Conservation (phyloP, 35 echinoderm and acorn worm genomes). For the Antedon bifida region DNA sequence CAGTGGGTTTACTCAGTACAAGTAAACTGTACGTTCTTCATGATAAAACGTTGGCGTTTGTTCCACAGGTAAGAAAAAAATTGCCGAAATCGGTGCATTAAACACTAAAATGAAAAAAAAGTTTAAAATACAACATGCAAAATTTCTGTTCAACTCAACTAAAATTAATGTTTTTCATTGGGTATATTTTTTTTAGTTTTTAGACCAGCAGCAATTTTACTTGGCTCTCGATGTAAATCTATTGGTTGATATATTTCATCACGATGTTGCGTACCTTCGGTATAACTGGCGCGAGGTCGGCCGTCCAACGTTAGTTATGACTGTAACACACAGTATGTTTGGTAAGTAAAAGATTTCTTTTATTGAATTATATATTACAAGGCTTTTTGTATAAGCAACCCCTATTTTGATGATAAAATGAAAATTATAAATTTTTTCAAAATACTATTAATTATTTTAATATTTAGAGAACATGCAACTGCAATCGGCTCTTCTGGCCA, state of each 20-base stretch:
- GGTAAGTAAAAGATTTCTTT: constrained; percentile 29
- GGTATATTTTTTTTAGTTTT: constrained; percentile 44
- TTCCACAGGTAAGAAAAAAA: constrained; percentile 51
- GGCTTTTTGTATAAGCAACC: no score
- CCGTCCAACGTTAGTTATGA: constrained; percentile 71
- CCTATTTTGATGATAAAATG: no score
- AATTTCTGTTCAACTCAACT: not conserved
- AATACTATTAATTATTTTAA: no score
- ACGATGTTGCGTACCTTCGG: constrained; percentile 70
- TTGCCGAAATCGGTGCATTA: not conserved
- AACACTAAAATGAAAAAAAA: no score
- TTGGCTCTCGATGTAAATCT: constrained; percentile 90
- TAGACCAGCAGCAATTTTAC: constrained; percentile 98
- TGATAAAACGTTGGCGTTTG: constrained; percentile 71
- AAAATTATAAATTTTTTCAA: no score
- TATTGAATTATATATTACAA: no score
- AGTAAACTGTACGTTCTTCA: constrained; percentile 81
- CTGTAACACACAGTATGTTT: constrained; percentile 73
- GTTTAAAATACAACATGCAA: not conserved
- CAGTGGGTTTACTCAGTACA: constrained; percentile 69
- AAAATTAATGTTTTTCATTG: not conserved
- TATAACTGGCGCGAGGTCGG: constrained; percentile 94
- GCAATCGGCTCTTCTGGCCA: constrained; percentile 46
- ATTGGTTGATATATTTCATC: constrained; percentile 67
- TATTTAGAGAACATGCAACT: constrained; percentile 50